phyloP scores from a whole-genome alignment of 2,113 vertebrate species.

The Dasyornis broadbenti region DNA sequence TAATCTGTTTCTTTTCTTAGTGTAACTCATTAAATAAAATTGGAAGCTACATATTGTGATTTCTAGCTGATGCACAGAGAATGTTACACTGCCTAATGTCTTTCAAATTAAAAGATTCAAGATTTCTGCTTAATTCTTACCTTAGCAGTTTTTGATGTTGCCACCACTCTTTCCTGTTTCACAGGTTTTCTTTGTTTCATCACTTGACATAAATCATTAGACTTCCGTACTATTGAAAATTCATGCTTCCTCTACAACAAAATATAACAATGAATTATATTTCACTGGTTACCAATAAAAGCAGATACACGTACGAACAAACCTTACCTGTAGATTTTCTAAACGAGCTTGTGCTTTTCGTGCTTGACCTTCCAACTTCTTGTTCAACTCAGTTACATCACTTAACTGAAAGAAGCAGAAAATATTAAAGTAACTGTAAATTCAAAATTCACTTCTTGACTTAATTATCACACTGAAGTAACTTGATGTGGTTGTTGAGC shows the following conservation, averaged over 20 bases:
- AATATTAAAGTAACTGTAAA: background rate
- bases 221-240: constrained; percentile 64
- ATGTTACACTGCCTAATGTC: background rate
- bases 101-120: accelerated
- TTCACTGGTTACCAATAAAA: background rate
- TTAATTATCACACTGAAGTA: background rate
- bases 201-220: constrained; percentile 47
- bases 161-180: constrained; percentile 70
- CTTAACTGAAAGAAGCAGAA: constrained; percentile 73
- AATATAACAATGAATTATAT: background rate
- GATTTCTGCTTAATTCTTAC: constrained; percentile 53
- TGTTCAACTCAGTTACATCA: constrained; percentile 80
- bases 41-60: background rate
- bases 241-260: constrained; percentile 81
- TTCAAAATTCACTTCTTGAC: background rate
- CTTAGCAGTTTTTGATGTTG: constrained; percentile 63
- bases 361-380: constrained; percentile 78
- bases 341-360: constrained; percentile 83
- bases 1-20: background rate
- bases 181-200: constrained; percentile 57
- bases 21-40: background rate
- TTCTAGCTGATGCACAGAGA: background rate
- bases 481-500: background rate
- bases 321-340: constrained; percentile 86
- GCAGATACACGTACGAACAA: background rate